Base-by-base conservation (phyloP, 2,797 vertebrate species). In the Tapera naevia region DNA sequence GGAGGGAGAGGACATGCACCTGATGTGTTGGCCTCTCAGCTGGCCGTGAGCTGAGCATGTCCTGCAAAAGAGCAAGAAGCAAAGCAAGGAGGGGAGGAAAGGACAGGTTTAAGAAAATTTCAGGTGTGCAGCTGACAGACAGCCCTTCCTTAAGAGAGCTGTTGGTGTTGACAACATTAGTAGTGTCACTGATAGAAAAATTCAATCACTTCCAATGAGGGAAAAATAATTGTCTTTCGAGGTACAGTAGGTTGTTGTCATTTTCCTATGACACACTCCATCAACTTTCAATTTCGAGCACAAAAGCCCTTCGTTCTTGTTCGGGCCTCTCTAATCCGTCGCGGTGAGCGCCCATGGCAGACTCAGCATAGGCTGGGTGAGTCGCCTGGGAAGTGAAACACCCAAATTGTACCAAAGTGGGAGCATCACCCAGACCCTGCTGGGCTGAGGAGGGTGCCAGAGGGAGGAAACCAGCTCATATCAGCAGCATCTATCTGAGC, bases 221-320 rank as follows among this genome's bases (percentile, higher is more conserved):
- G 96, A 88, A 95, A 97, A 95, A 97, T 97, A 95, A 97, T 97
- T 95, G 94, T 96, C 95, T 96, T 95, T 93, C 4, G 82, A 95
- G 94, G 90, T 91, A 91, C 91, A 94, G 88, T 89, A 92, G 89
- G 83, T 91, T 94, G 91, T 90, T 94, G 93, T 95, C 94, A 95
- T 97, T 95, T 97, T 92, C 96, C 94, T 84, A 71, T 88, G 96
- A 96, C 95, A 95, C 95, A 96, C 94, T 94, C 96, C 96, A 96
- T 95, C 95, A 96, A 48, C 83, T 95, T 97, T 97, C 96, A 96
- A 96, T 96, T 97, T 96, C 80, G 81, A 69, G 80, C 90, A 92
- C 85, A 90, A 80, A 95, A 88, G 87, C 94, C 79, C 79, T 92
- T 92, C 37, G 3, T 83, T 90, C 80, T 86, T 71, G 50, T 84